phyloP scores from a whole-genome alignment of 2,888 invertebrate genomes.

The Cataglyphis albicans region DNA sequence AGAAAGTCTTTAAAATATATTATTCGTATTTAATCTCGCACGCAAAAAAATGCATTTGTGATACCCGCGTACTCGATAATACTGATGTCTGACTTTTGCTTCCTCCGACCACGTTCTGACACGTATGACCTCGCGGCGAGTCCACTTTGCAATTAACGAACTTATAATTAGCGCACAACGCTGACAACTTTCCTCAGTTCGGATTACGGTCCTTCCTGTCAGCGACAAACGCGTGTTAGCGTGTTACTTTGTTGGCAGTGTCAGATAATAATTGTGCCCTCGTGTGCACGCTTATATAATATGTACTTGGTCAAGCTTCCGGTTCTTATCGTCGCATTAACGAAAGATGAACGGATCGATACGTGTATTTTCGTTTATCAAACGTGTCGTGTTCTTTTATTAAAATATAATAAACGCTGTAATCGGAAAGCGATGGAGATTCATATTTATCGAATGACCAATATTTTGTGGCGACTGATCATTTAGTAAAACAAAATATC shows the following conservation, averaged over 20 bases:
- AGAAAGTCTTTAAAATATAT: not conserved
- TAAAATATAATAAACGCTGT: slow-evolving; percentile 36
- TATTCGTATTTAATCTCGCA: not conserved
- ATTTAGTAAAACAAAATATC: slow-evolving; percentile 21
- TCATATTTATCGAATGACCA: slow-evolving; percentile 25
- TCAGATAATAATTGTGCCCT: slow-evolving; percentile 67
- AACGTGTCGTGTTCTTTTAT: slow-evolving; percentile 10
- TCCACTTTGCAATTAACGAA: slow-evolving; percentile 80
- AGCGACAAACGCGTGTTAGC: slow-evolving; percentile 60
- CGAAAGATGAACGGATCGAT: slow-evolving; percentile 17
- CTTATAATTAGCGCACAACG: slow-evolving; percentile 80
- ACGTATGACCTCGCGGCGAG: slow-evolving; percentile 51
- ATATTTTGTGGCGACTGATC: slow-evolving; percentile 6
- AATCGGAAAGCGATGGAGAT: slow-evolving; percentile 4
- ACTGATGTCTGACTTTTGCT: slow-evolving; percentile 37
- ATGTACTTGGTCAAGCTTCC: slow-evolving; percentile 36
- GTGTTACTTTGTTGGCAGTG: slow-evolving; percentile 64
- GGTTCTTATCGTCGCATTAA: not conserved
- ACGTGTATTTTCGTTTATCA: slow-evolving; percentile 41
- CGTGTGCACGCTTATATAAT: slow-evolving; percentile 44
- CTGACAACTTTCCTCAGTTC: slow-evolving; percentile 69
- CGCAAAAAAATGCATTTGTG: not conserved
- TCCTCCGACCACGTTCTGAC: slow-evolving; percentile 39
- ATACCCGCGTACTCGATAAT: not conserved
- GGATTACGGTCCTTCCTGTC: slow-evolving; percentile 69